Base-by-base conservation (phyloP, 1,140 invertebrate genomes). In the Drosophila sechellia region DNA sequence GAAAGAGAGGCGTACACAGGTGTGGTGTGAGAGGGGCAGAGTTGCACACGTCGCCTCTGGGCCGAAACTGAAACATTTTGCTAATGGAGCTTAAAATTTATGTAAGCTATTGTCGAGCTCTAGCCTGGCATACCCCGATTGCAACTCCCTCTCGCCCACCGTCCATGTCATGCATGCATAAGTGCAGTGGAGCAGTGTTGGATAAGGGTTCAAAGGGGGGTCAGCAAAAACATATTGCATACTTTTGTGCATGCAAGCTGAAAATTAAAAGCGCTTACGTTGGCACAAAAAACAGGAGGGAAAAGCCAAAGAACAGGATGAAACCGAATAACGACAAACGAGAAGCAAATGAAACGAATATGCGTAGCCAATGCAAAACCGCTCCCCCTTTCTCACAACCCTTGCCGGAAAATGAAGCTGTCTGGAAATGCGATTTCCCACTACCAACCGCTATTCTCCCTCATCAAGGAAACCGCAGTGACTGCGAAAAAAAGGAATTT, bases 81-180 rank as follows among this genome's bases (percentile, higher is more conserved):
- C 84, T 87, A 87, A 87, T 87, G 84, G 84, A 89, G 84, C 84
- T 89, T 87, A 89, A 87, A 87, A 89, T 87, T 87, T 89, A 87
- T 87, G 83, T 86, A 89, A 86, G 79, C 83, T 68, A 87, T 89
- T 87, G 84, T 87, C 79, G 73, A 46, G 65, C 70, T 59, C 31
- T 65, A 20, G 57, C 12, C 65, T 48, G 49, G 25, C 13, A 12
- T 61, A 25, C 35, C 31, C 22, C 61, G 11, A 45, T 6, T 27
- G 2, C 22, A 4, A 20, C 6, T 15, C 50, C 15, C 17, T 5
- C 3, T 34, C 11, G 11, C 59, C 61, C 48, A 13, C 12, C 52
- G 43, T 60, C 58, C 75, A 68, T 80, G 79, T 83, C 84, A 87
- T 87, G 83, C 83, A 89, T 89, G 79, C 79, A 83, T 79, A 89